These are phyloP conservation scores for Anthophora plumipes DNA, from an alignment of 2,888 invertebrate genomes.

Conservation along the genomic window DNA sequence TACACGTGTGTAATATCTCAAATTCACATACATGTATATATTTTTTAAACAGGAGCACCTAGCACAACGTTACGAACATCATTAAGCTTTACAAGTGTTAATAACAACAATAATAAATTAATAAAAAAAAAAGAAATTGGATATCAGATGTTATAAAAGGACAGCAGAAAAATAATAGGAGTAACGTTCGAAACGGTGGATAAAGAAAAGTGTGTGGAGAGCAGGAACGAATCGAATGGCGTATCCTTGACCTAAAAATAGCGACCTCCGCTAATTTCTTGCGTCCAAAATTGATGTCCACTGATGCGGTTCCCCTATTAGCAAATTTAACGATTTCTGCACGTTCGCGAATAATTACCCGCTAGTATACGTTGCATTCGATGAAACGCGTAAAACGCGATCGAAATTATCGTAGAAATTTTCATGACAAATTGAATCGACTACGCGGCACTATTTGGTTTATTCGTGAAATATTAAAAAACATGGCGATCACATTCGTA, in stretches of 20 bases:
- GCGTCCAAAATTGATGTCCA: slow-evolving; percentile 67
- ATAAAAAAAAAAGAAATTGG: neutral
- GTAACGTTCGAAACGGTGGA: neutral
- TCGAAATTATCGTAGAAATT: neutral
- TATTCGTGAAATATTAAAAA: neutral
- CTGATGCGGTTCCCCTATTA: slow-evolving; percentile 55
- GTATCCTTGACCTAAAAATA: slow-evolving; percentile 77
- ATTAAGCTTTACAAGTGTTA: neutral
- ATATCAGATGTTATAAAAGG: neutral
- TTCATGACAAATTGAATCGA: no score
- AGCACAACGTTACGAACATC: no score
- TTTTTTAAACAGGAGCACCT: no score
- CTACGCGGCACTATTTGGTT: no score
- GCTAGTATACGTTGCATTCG: neutral
- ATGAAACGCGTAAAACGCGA: neutral
- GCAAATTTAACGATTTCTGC: slow-evolving; percentile 20
- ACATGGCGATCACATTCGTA: no score
- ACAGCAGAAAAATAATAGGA: no score
- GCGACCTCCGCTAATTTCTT: slow-evolving; percentile 70
- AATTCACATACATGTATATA: no score
- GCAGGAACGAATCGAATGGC: slow-evolving; percentile 71
- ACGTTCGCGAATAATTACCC: neutral
- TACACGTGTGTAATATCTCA: no score
- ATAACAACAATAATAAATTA: no score
- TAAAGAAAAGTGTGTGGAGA: slow-evolving; percentile 62